Evolutionary conservation across 2,797 vertebrate species (phyloP).

Genomic region (Platalea minor): DNA sequence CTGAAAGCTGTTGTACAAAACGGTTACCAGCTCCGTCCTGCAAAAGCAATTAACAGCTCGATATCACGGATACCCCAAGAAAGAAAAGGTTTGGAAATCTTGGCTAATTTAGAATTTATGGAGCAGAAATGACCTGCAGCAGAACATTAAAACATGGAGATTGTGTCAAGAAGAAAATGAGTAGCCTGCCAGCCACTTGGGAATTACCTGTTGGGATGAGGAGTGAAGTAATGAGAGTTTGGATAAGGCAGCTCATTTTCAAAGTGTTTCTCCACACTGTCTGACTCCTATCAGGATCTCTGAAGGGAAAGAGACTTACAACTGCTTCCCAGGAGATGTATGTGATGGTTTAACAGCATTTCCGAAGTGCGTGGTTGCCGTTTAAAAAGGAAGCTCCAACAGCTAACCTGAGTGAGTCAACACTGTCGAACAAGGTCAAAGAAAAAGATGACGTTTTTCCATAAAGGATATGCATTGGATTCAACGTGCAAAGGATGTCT

Average conservation of each 20-base stretch:
- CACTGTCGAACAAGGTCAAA: background rate
- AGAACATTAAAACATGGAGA: background rate
- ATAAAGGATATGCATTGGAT: background rate
- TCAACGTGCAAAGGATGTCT: background rate
- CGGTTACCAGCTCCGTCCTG: background rate
- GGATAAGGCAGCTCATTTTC: background rate
- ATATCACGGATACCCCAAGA: background rate
- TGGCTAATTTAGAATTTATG: background rate
- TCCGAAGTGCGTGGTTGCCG: background rate
- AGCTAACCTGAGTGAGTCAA: background rate
- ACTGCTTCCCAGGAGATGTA: background rate
- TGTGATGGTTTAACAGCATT: accelerated
- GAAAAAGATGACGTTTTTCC: background rate
- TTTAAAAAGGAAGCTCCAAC: background rate
- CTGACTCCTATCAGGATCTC: background rate
- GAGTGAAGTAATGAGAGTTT: background rate
- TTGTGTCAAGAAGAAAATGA: background rate
- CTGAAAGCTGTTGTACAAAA: background rate
- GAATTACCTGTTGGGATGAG: background rate
- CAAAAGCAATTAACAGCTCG: background rate
- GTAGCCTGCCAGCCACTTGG: background rate
- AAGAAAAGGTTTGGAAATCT: background rate
- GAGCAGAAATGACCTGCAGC: background rate
- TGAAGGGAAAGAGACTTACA: background rate
- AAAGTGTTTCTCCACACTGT: background rate